Base-by-base conservation (phyloP, 2,888 invertebrate genomes). In the Aporophyla lueneburgensis region DNA sequence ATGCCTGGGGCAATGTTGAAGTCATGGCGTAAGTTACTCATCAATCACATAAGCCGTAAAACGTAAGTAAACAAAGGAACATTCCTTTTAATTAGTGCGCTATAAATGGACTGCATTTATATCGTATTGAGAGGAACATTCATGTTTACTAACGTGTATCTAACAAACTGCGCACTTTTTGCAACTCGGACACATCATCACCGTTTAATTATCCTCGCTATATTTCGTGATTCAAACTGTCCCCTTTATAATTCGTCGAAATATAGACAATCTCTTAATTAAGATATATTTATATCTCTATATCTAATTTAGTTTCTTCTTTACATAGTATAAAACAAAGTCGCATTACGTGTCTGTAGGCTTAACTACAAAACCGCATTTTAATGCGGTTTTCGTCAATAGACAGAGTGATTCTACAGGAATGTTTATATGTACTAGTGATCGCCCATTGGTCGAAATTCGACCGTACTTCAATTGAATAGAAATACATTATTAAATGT, bases 181-280 rank as follows among this genome's bases (percentile, higher is more conserved):
- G n/a, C n/a, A n/a, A n/a, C n/a, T n/a, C n/a, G n/a, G n/a, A n/a
- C n/a, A n/a, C n/a, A n/a, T n/a, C n/a, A n/a, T n/a, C n/a, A n/a
- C n/a, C n/a, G n/a, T n/a, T n/a, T n/a, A n/a, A 85, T 81, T 85
- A 83, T 79, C 78, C 66, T 21, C 71, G 72, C 77, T 83, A 78
- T 82, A 83, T 87, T 86, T 84, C 62, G 75, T 79, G 77, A 87
- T 81, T 80, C 86, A 33, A 87, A 87, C 74, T 80, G 87, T 79
- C 81, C 77, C 74, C 67, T 87, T 81, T 83, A 87, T 81, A 79
- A 86, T 83, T 73, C 83, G 74, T 75, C 83, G 69, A 87, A 86
- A 87, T 74, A 78, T 78, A 76, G 80, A 81, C 74, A 33, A 33
- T 33, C 33, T 33, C 1, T 33, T 33, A 33, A 2, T 2, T 33